Percentiles rank a stretch among this genome's conserved stretches.
These are phyloP conservation scores for Grapholita molesta DNA, from an alignment of 1,140 invertebrate species.

Conservation along the genomic window DNA sequence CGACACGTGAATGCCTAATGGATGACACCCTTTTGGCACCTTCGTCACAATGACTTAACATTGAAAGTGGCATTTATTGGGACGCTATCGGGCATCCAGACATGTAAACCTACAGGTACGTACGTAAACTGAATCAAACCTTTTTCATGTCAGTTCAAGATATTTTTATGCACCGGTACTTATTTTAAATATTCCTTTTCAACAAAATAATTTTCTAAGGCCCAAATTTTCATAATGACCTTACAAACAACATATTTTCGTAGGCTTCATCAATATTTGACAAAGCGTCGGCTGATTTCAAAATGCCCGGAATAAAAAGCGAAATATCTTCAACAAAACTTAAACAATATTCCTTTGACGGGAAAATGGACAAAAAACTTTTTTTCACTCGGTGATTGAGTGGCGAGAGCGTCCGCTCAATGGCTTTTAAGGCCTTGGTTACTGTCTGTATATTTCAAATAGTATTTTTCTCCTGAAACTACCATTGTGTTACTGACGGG, in stretches of 20 bases:
- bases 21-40: too few species aligned
- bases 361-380: neutral
- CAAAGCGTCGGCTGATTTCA: neutral
- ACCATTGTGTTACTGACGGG: neutral
- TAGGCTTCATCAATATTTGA: neutral
- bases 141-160: too few species aligned
- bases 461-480: neutral
- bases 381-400: neutral
- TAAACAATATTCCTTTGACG: neutral
- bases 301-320: neutral
- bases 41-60: too few species aligned
- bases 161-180: too few species aligned
- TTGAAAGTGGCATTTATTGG: too few species aligned
- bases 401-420: neutral
- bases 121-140: too few species aligned
- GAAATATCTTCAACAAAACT: neutral
- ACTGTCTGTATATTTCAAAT: neutral
- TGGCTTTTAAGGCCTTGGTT: neutral
- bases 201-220: neutral
- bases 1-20: too few species aligned
- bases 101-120: too few species aligned
- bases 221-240: neutral
- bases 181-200: neutral
- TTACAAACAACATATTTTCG: neutral
- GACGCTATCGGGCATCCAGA: too few species aligned